Base-by-base conservation (phyloP, 2,888 invertebrate species). In the Nemurella pictetii region DNA sequence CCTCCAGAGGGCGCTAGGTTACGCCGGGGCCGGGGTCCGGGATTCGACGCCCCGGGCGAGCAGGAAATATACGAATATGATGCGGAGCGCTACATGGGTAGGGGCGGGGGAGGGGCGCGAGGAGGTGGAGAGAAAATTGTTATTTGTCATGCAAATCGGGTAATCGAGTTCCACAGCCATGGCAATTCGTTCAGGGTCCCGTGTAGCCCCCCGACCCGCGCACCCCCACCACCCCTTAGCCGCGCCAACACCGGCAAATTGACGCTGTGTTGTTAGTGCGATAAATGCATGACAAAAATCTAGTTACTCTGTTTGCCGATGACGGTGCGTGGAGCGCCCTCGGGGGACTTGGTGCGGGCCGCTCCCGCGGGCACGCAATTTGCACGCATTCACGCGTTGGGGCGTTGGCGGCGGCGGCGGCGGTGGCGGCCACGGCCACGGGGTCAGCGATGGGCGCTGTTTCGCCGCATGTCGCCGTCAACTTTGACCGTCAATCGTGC, bases 121-220 rank as follows among this genome's bases (percentile, higher is more conserved):
- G 55, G 35, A 12, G 35, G 5, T 35, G 35, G 20, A 15, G 55
- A 20, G 55, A 30, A 84, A 73, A 81, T 81, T 81, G 84, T 27
- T 27, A 82, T 82, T 82, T 85, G 84, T 85, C 28, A 85, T 85
- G 85, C 75, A 85, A 85, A 85, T 85, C 27, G 82, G 7, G 80
- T 85, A 85, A 85, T 85, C 74, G 30, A 85, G 80, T 85, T 85
- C 55, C 55, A 12, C 9, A 83, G 75, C 80, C 80, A n/a, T 35
- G 81, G 85, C 80, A 85, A 85, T 85, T 85, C 84, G 80, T 84
- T 83, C 55, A 55, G 55, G 5, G 5, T 20, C 55, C 55, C 55
- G 55, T 55, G 9, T 2, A 55, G 20, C 55, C 55, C 55, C 55
- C 35, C 12, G 4, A n/a, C 35, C 55, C 55, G 2, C 55, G 15